These are phyloP conservation scores for Panagrolaimus sp. DNA, from an alignment of 1,140 invertebrate species.

Conservation along the genomic window DNA sequence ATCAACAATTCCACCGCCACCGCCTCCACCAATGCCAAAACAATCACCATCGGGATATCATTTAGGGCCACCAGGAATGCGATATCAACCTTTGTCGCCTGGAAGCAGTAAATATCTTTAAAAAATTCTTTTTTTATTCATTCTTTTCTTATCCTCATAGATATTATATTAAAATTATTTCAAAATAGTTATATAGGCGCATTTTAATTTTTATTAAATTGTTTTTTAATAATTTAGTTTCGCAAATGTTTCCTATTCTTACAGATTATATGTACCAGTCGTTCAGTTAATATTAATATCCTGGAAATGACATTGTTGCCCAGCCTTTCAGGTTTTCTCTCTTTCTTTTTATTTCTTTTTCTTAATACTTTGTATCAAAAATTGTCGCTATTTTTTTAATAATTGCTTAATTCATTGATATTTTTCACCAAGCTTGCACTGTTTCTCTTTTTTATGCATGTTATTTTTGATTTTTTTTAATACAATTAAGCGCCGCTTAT, in stretches of 20 bases:
- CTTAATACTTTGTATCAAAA: too few relatives aligned
- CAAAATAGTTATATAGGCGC: too few relatives aligned
- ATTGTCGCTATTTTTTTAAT: too few relatives aligned
- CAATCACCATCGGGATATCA: conserved; percentile 9
- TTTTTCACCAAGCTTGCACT: too few relatives aligned
- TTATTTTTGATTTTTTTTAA: too few relatives aligned
- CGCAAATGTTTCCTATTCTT: not conserved
- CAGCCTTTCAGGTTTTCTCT: conserved; percentile 1
- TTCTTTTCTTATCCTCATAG: not conserved
- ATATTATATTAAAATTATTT: conserved; percentile 10
- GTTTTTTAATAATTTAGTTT: too few relatives aligned
- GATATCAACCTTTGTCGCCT: conserved; percentile 7
- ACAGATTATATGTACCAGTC: not conserved
- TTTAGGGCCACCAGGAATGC: not conserved
- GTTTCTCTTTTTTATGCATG: too few relatives aligned
- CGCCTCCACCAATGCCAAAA: conserved; percentile 14
- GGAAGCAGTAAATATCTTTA: conserved; percentile 13
- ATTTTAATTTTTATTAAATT: too few relatives aligned
- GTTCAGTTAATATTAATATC: conserved; percentile 12
- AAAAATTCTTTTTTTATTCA: not conserved
- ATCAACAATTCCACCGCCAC: not conserved
- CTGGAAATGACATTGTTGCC: not conserved
- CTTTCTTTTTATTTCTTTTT: not conserved
- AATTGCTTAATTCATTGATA: too few relatives aligned
- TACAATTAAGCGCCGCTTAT: too few relatives aligned